phyloP scores from a whole-genome alignment of 2,113 vertebrate species.

The Numida meleagris region DNA sequence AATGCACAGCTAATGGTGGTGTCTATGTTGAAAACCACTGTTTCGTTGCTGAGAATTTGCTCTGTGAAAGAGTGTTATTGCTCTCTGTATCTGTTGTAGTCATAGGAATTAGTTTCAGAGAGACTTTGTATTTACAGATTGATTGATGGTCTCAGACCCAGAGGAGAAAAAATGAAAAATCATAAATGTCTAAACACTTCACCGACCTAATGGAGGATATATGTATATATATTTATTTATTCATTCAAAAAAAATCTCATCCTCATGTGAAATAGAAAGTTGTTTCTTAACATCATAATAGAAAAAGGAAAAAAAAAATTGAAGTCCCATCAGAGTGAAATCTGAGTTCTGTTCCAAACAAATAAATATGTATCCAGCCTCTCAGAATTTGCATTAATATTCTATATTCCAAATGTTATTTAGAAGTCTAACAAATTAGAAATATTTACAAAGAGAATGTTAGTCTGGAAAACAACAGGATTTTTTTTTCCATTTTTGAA shows the following conservation, averaged over 20 bases:
- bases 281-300: background rate
- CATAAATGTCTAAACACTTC: accelerated
- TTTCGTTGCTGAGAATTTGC: no score
- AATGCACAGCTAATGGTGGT: no score
- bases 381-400: background rate
- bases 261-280: background rate
- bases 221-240: background rate
- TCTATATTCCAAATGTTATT: background rate
- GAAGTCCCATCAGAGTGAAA: background rate
- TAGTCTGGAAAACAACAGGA: background rate
- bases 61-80: no score
- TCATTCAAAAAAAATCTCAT: background rate
- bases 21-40: no score
- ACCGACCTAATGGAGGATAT: background rate
- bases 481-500: background rate
- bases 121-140: background rate
- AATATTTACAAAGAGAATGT: background rate
- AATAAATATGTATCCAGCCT: background rate
- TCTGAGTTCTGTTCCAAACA: background rate
- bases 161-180: background rate
- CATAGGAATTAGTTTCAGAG: no score
- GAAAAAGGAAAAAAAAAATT: background rate
- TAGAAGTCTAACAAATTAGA: background rate
- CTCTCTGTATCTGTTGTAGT: no score
- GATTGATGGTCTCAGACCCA: background rate